phyloP scores from a whole-genome alignment of 1,140 invertebrate genomes.

The Drosophila setifemur region DNA sequence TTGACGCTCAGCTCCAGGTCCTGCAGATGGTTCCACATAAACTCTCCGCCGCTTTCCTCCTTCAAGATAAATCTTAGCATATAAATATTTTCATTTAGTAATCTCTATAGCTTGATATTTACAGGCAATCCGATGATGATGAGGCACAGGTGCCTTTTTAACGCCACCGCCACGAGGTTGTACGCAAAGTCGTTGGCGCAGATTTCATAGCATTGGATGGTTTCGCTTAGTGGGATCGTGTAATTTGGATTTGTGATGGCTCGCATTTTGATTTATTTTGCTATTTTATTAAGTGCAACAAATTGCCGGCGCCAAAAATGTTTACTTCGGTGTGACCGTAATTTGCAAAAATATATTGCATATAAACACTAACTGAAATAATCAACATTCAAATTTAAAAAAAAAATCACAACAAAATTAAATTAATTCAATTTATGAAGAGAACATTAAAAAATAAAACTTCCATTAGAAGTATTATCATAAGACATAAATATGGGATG shows the following conservation, averaged over 20 bases:
- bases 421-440: too few relatives aligned
- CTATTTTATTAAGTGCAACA: slow-evolving; percentile 4
- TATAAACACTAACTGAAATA: too few relatives aligned
- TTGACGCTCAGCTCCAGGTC: slow-evolving; percentile 83
- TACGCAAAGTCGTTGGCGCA: slow-evolving; percentile 72
- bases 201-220: slow-evolving; percentile 62
- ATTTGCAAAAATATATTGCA: too few relatives aligned
- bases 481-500: too few relatives aligned
- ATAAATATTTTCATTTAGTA: not conserved
- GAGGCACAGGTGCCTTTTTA: slow-evolving; percentile 46
- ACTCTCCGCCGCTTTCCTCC: slow-evolving; percentile 66
- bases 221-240: slow-evolving; percentile 40
- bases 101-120: slow-evolving; percentile 22
- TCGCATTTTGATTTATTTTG: slow-evolving; percentile 23
- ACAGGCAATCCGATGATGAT: slow-evolving; percentile 68
- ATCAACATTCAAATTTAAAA: too few relatives aligned
- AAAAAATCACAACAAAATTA: too few relatives aligned
- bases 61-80: not conserved
- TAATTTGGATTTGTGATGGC: slow-evolving; percentile 42
- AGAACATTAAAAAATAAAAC: too few relatives aligned
- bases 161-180: slow-evolving; percentile 65
- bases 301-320: slow-evolving; percentile 18
- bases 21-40: slow-evolving; percentile 66
- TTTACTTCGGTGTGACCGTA: slow-evolving; percentile 12
- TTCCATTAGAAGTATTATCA: too few relatives aligned